These are phyloP conservation scores for Drosophila takahashii DNA, from an alignment of 1,140 invertebrate genomes.

Conservation along the genomic window DNA sequence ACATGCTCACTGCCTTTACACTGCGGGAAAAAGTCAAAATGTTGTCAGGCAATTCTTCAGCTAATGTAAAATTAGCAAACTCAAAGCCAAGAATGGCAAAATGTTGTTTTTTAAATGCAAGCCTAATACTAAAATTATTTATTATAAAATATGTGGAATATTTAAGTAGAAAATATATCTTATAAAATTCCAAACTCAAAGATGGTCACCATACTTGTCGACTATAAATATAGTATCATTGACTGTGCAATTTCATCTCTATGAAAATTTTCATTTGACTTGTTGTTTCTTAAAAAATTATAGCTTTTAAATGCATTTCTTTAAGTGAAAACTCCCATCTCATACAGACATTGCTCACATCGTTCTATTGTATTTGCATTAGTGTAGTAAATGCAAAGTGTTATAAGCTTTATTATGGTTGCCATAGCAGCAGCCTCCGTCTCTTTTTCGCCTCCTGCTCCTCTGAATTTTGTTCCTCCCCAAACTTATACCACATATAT, in stretches of 20 bases:
- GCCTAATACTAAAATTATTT: too few species aligned
- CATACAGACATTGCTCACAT: slow-evolving; percentile 5
- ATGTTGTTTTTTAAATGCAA: too few species aligned
- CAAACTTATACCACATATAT: slow-evolving; percentile 4
- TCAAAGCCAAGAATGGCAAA: too few species aligned
- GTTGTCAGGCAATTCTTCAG: not conserved
- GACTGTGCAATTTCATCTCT: too few species aligned
- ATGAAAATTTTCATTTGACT: too few species aligned
- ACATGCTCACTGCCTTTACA: slow-evolving; percentile 9
- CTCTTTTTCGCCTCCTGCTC: not conserved
- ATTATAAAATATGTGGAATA: too few species aligned
- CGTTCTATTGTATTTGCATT: slow-evolving; percentile 79
- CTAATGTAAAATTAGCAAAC: too few species aligned
- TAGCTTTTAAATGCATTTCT: not conserved
- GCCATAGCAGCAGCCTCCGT: slow-evolving; percentile 38
- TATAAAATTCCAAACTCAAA: too few species aligned
- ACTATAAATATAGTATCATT: too few species aligned
- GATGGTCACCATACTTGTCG: too few species aligned
- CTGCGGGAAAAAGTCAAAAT: not conserved
- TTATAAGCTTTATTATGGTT: slow-evolving; percentile 80
- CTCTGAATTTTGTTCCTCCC: slow-evolving; percentile 9
- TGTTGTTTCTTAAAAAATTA: too few species aligned
- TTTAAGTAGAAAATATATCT: too few species aligned
- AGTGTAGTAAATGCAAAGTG: slow-evolving; percentile 82
- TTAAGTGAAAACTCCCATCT: not conserved